Evolutionary conservation across 2,797 vertebrate species (phyloP), one percentile per base, ranked within the genome.

Genomic region (Dendrocincla tyrannina): DNA sequence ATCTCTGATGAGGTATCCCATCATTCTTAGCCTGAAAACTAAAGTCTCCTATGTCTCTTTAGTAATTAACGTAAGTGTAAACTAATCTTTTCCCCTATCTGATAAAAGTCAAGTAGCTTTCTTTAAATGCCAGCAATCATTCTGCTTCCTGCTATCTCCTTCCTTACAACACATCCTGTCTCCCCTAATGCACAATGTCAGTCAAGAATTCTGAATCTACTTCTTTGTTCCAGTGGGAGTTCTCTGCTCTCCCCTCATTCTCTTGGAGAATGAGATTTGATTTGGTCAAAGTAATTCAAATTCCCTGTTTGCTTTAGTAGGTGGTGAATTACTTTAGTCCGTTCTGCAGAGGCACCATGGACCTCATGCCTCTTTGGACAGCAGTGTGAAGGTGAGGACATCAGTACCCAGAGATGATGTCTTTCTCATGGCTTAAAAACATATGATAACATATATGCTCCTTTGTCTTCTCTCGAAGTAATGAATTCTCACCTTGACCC

Each of bases 71-170:
- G 0, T 46, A 94, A 93, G 93, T 93, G 91, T 41, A 76, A 93
- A 84, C 49, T 94, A 96, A 96, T 96, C 72, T 95, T 94, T 89
- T 88, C 32, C 42, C n/a, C 24, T 10, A 60, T 49, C 89, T 92
- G 76, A 91, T 89, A 96, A 96, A 96, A 90, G 94, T 96, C 95
- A 96, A 95, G 93, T 93, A 91, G 73, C 69, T 88, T 86, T 93
- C 93, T 92, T 83, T 95, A 95, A 96, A 96, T 91, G 67, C 47
- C 67, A 91, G 87, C 67, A 97, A 95, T 95, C 95, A 96, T 44
- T 42, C 37, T 85, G 46, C 47, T 95, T 96, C 89, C 92, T 94
- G 81, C 64, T 53, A 11, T 85, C 81, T 93, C 53, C 44, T 77
- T 92, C 39, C 78, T 92, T 67, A 73, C 49, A 91, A 75, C 50